phyloP scores from a whole-genome alignment of 1,140 invertebrate species.

The Pomacea maculata region DNA sequence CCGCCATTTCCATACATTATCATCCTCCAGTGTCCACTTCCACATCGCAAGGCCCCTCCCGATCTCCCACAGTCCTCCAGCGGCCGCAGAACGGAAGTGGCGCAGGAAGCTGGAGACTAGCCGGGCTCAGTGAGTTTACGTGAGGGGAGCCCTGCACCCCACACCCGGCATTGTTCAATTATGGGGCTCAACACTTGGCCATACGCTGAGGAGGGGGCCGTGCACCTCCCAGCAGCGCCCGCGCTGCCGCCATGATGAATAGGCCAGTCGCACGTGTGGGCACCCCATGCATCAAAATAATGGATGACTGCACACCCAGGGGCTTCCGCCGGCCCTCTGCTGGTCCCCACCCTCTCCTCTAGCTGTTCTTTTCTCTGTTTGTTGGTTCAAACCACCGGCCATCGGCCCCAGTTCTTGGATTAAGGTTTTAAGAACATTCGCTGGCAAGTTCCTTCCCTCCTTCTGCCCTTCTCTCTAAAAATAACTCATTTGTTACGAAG shows the following conservation, averaged over 20 bases:
- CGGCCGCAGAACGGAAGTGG: no score
- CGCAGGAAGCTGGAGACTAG: no score
- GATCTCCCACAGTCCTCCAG: no score
- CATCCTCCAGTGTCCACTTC: no score
- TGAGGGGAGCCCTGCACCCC: background rate
- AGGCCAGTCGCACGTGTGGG: background rate
- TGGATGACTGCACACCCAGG: slow-evolving; percentile 9
- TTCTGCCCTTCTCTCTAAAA: background rate
- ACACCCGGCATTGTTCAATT: background rate
- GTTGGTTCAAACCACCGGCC: background rate
- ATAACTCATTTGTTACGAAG: slow-evolving; percentile 1
- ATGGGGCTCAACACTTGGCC: background rate
- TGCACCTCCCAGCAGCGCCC: background rate
- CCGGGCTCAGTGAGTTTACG: no score
- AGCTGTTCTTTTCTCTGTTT: background rate
- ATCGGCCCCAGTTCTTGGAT: background rate
- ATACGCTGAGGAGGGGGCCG: no score
- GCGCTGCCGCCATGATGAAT: slow-evolving; percentile 18
- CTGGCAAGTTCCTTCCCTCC: background rate
- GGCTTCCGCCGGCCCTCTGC: background rate
- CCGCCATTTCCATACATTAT: no score
- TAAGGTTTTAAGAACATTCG: no score
- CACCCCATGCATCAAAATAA: slow-evolving; percentile 28
- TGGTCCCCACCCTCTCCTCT: background rate
- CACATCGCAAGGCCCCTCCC: no score